Conservation (phyloP, 2,888 invertebrate genomes). For the Noctua fimbriata region DNA sequence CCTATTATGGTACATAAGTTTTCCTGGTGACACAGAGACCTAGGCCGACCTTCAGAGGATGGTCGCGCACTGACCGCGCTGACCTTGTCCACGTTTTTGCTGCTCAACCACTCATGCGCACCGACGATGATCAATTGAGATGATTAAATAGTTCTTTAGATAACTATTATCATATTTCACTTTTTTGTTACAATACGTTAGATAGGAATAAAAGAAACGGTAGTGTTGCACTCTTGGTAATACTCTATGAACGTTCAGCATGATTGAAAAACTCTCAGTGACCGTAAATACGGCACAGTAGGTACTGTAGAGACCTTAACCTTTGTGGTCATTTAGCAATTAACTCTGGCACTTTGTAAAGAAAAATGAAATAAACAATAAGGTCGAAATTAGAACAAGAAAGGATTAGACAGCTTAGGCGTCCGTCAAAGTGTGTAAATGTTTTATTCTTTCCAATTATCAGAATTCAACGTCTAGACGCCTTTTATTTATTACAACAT, state of each 20-base stretch:
- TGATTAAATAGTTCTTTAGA: slow-evolving; percentile 26
- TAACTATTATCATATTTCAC: slow-evolving; percentile 21
- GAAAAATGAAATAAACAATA: neutral
- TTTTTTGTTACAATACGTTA: slow-evolving; percentile 21
- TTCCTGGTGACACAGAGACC: slow-evolving; percentile 57
- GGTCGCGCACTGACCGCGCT: slow-evolving; percentile 69
- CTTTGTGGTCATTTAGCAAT: neutral
- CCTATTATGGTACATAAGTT: slow-evolving; percentile 34
- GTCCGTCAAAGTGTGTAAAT: too few relatives aligned
- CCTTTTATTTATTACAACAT: neutral
- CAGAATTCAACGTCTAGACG: neutral
- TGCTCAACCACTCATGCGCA: slow-evolving; percentile 73
- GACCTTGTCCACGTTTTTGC: slow-evolving; percentile 80
- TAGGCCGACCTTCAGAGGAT: slow-evolving; percentile 65
- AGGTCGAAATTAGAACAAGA: neutral
- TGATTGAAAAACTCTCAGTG: neutral
- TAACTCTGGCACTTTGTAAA: neutral
- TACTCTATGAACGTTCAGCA: neutral
- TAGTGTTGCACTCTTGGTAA: neutral
- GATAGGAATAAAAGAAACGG: neutral
- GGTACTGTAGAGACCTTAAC: neutral
- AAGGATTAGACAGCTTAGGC: neutral
- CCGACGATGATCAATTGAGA: slow-evolving; percentile 55
- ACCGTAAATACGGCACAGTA: neutral
- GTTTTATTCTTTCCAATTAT: neutral